Evolutionary conservation across 2,797 vertebrate genomes (phyloP), one percentile per base, ranked within the genome.

Genomic region (Cetoscarus ocellatus): DNA sequence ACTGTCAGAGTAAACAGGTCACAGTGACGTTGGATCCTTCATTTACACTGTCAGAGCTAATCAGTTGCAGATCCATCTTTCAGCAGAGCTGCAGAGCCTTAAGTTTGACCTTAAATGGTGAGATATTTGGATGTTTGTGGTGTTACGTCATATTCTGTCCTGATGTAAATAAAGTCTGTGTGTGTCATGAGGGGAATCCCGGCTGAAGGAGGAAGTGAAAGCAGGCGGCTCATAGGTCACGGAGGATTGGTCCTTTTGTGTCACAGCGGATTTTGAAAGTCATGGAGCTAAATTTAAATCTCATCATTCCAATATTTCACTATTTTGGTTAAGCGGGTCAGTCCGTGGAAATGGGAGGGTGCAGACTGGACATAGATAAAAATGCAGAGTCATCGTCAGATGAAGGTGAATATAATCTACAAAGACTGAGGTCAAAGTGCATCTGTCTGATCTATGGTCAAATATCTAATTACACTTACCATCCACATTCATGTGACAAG

Each of bases 171-270:
- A 79, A 65, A 11, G 44, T 38, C 19, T 19, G 54, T 9, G 12
- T 54, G 34, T 66, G 52, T 73, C 36, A 80, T 13, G 14, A 71
- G 81, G 80, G 82, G 80, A 88, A 78, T 75, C 61, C 63, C 57
- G 47, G 64, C 39, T 3, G 18, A 84, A 79, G 8, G 63, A 79
- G 86, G 88, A 91, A 90, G 80, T 84, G 79, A 86, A 76, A 90
- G 63, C 8, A 0, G 10, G 15, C 68, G 67, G 55, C 73, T 85
- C 80, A 85, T 73, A 75, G 76, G 73, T 79, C 81, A 82, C 0
- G 3, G 44, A 62, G 52, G 74, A 75, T 49, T 40, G 1, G 13
- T 48, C 43, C 12, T 11, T 51, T n/a, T 60, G 48, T n/a, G 6
- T 13, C 34, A 39, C 3, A 0, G 7, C 36, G 40, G 35, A 43